phyloP scores from a whole-genome alignment of 2,888 invertebrate genomes.

The Syrphus vitripennis region DNA sequence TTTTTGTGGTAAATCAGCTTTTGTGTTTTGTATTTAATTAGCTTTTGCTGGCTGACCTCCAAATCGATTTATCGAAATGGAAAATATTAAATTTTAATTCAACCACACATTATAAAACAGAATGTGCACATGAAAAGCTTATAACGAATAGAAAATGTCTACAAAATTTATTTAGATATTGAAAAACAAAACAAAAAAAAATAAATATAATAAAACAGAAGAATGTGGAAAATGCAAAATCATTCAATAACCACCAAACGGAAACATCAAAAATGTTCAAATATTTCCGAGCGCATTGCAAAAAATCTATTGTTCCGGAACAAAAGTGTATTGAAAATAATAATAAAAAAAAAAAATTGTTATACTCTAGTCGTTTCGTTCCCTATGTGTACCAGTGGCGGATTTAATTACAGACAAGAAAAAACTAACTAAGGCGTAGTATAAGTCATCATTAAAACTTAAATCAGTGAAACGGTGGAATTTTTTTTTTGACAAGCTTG shows the following conservation, averaged over 20 bases:
- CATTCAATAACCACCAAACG: constrained; percentile 33
- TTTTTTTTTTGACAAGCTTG: too few relatives aligned
- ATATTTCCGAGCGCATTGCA: constrained; percentile 5
- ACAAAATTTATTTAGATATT: neutral
- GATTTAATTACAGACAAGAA: too few relatives aligned
- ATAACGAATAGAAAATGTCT: neutral
- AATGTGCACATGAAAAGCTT: neutral
- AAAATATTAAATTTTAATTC: constrained; percentile 36
- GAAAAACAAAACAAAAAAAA: neutral
- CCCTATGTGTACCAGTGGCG: too few relatives aligned
- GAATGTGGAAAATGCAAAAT: neutral
- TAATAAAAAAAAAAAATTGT: neutral
- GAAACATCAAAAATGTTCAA: constrained; percentile 38
- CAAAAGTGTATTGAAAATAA: constrained; percentile 10
- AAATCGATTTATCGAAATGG: constrained; percentile 32
- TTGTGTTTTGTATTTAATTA: constrained; percentile 25
- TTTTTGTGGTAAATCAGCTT: neutral
- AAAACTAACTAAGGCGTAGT: too few relatives aligned
- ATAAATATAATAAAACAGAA: neutral
- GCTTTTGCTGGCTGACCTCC: neutral
- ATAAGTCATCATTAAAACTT: too few relatives aligned
- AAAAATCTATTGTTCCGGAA: constrained; percentile 37
- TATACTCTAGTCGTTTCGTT: too few relatives aligned
- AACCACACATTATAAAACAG: constrained; percentile 6
- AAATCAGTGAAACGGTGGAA: too few relatives aligned